Conservation (phyloP, 2,888 invertebrate genomes). For the Zaprionus obscuricornis region DNA sequence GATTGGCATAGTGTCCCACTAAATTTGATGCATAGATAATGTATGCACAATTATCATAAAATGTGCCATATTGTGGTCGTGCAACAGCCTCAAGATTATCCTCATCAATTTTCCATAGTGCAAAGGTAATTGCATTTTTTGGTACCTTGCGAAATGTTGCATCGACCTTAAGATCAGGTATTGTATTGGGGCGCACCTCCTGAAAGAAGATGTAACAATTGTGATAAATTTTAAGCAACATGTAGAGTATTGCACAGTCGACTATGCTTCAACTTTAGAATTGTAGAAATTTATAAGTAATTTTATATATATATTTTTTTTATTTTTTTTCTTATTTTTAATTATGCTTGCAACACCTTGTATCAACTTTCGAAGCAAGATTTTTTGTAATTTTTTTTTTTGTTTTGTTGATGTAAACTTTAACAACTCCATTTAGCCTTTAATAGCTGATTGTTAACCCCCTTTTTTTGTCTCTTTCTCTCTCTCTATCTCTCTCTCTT, state of each 20-base stretch:
- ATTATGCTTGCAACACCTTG: neutral
- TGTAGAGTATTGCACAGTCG: neutral
- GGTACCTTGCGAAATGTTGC: constrained; percentile 91
- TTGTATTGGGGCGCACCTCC: constrained; percentile 80
- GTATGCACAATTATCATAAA: constrained; percentile 93
- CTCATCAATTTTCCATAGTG: constrained; percentile 94
- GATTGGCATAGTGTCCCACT: constrained; percentile 87
- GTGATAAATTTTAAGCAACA: neutral
- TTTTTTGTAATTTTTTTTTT: no score
- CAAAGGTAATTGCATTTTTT: constrained; percentile 90
- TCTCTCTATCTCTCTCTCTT: neutral
- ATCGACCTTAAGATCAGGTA: constrained; percentile 85
- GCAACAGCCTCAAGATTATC: constrained; percentile 90
- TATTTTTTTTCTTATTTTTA: no score
- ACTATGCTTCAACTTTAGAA: no score
- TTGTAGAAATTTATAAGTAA: no score
- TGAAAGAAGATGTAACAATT: constrained; percentile 30
- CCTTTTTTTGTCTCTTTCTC: no score
- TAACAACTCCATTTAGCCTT: constrained; percentile 16
- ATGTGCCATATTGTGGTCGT: constrained; percentile 90
- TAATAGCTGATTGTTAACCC: constrained; percentile 30
- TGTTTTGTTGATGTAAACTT: neutral
- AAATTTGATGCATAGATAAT: constrained; percentile 90
- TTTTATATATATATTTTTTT: no score
- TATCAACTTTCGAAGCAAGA: constrained; percentile 36